phyloP scores from a whole-genome alignment of 1,140 invertebrate genomes.

The Tribolium madens region DNA sequence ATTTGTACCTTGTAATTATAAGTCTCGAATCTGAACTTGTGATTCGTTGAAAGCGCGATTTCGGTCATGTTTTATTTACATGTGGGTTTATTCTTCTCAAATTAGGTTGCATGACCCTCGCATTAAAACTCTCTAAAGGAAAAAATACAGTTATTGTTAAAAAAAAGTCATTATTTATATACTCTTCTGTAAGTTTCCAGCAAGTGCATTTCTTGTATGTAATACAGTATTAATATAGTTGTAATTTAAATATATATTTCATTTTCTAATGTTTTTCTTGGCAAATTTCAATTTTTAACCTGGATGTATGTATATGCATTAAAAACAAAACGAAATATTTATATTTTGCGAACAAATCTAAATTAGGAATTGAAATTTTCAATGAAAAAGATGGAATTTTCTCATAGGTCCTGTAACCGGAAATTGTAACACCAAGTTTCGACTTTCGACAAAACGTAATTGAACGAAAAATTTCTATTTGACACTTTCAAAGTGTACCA shows the following conservation, averaged over 20 bases:
- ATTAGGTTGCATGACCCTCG: conserved; percentile 55
- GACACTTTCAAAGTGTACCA: not conserved
- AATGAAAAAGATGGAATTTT: conserved; percentile 22
- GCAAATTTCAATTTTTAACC: conserved; percentile 48
- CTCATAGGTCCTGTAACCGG: not conserved
- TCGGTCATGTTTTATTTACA: conserved; percentile 50
- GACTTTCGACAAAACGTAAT: not conserved
- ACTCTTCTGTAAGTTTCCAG: conserved; percentile 88
- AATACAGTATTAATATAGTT: conserved; percentile 83
- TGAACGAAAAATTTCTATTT: not conserved
- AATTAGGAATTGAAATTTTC: conserved; percentile 29
- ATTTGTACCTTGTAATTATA: conserved; percentile 52
- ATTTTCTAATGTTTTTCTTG: conserved; percentile 46
- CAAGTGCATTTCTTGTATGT: conserved; percentile 90
- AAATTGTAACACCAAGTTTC: not conserved
- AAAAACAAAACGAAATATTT: conserved; percentile 40
- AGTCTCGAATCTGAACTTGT: conserved; percentile 51
- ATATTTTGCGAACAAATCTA: conserved; percentile 34
- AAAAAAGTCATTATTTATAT: conserved; percentile 58
- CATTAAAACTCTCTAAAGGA: conserved; percentile 56
- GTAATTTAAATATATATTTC: conserved; percentile 52
- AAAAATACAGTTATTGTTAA: conserved; percentile 43
- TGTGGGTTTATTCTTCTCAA: conserved; percentile 46
- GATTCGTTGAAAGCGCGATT: conserved; percentile 48
- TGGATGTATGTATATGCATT: conserved; percentile 46